Conservation (phyloP, 2,888 invertebrate species). For the Thereva unica region DNA sequence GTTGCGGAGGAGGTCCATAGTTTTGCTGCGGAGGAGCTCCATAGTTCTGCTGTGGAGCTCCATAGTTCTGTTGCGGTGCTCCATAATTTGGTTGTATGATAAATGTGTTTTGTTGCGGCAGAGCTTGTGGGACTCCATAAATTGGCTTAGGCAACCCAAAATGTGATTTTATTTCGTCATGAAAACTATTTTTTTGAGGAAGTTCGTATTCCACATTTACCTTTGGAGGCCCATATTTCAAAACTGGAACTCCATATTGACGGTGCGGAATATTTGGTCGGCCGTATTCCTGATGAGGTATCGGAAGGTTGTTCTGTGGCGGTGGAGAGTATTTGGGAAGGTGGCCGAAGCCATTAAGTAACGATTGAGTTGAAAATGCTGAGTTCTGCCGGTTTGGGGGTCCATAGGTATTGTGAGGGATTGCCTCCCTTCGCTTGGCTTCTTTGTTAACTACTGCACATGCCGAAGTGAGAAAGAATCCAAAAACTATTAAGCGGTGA, state of each 20-base stretch:
- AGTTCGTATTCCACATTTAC: constrained; percentile 57
- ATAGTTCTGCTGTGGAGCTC: constrained; percentile 53
- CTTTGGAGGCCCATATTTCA: constrained; percentile 61
- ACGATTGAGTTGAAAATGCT: constrained; percentile 61
- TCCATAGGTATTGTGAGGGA: constrained; percentile 60
- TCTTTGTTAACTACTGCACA: constrained; percentile 50
- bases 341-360: constrained; percentile 64
- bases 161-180: constrained; percentile 56
- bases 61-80: constrained; percentile 50
- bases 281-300: constrained; percentile 60
- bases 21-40: constrained; percentile 48
- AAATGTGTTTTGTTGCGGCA: constrained; percentile 50
- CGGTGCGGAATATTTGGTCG: constrained; percentile 49
- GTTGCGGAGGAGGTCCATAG: constrained; percentile 43
- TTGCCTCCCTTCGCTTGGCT: constrained; percentile 48
- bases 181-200: constrained; percentile 45
- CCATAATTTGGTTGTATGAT: constrained; percentile 58
- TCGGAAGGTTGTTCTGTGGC: constrained; percentile 59
- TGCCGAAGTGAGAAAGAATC: neutral
- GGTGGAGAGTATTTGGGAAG: constrained; percentile 58
- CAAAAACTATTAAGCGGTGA: constrained; percentile 47
- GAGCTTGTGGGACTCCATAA: constrained; percentile 58
- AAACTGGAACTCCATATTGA: constrained; percentile 55
- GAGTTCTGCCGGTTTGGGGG: constrained; percentile 60
- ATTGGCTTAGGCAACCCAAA: constrained; percentile 55